Evolutionary conservation across 30 jellyfish, hydroid and myxozoan species (phyloP), one percentile per base, ranked within the genome.

Genomic region (Aurelia aurita): DNA sequence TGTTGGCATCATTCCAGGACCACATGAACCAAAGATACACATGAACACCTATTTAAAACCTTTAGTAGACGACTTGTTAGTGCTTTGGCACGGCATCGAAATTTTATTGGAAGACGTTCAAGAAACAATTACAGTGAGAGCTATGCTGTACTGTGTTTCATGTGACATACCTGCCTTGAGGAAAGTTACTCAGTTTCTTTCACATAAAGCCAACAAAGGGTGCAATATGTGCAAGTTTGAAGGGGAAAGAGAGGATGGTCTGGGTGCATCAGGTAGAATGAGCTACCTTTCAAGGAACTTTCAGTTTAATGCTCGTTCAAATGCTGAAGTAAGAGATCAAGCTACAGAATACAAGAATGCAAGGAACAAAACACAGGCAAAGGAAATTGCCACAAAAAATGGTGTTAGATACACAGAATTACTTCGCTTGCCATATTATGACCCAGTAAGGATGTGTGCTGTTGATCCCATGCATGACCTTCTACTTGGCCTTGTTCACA

Each of bases 1-100:
- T 7, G 77, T 64, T 7, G 77, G 51, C 27, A 15, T 64, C 7
- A 64, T 64, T 15, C 77, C 77, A 15, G 77, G 77, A 15, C 46
- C 46, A 64, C 77, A 49, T 64, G 77, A 64, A 64, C 77, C 77
- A 64, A 12, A 28, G n/a, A n/a, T n/a, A n/a, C n/a, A n/a, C n/a
- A n/a, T n/a, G n/a, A n/a, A n/a, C n/a, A n/a, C n/a, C n/a, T 64
- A 3, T 64, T 49, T 64, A 4, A 64, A 15, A n/a, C 77, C 77
- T 19, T 6, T 64, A 28, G 51, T 64, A 27, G 77, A 64, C 9
- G 77, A 64, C 51, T n/a, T 64, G 51, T 35, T 64, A n/a, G 21
- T 15, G 35, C 51, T 64, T 28, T 64, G 51, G 13, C n/a, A n/a
- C n/a, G n/a, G n/a, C n/a, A 27, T n/a, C 35, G 51, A 28, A 7